Evolutionary conservation across 2,113 vertebrate species (phyloP).

Genomic region (Ahaetulla prasina): DNA sequence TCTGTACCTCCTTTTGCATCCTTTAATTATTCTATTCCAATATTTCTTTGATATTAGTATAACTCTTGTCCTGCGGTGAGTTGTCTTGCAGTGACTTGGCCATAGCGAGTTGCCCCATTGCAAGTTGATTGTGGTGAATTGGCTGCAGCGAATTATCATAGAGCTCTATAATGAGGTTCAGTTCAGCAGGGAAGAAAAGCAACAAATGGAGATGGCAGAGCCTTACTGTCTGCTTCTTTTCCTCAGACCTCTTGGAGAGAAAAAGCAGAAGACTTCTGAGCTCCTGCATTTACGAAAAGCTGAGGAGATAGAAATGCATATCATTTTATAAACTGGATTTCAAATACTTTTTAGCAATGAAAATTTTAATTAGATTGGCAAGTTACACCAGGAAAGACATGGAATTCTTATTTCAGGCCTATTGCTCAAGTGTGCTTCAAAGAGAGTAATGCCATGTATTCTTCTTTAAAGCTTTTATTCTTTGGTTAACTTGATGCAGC

Average conservation of each 20-base stretch:
- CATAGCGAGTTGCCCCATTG: no score
- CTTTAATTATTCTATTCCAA: no score
- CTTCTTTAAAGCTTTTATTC: background rate
- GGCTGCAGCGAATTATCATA: no score
- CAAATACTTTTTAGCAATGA: conserved; percentile 1
- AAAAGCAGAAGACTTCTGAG: background rate
- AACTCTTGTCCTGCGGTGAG: no score
- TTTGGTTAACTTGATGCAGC: background rate
- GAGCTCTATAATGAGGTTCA: no score
- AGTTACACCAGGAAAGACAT: background rate
- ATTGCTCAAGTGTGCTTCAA: background rate
- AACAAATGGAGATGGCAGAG: background rate
- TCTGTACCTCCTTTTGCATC: no score
- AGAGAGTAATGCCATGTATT: background rate
- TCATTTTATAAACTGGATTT: background rate
- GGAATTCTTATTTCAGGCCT: background rate
- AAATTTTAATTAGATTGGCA: background rate
- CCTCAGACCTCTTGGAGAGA: background rate
- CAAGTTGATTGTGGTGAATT: no score
- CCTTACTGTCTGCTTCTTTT: background rate
- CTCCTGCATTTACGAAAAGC: background rate
- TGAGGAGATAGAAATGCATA: background rate
- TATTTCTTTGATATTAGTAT: no score
- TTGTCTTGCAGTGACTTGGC: no score
- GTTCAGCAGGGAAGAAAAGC: no score